Evolutionary conservation across 2,888 invertebrate genomes (phyloP).

Genomic region (Anoplius nigerrimus): DNA sequence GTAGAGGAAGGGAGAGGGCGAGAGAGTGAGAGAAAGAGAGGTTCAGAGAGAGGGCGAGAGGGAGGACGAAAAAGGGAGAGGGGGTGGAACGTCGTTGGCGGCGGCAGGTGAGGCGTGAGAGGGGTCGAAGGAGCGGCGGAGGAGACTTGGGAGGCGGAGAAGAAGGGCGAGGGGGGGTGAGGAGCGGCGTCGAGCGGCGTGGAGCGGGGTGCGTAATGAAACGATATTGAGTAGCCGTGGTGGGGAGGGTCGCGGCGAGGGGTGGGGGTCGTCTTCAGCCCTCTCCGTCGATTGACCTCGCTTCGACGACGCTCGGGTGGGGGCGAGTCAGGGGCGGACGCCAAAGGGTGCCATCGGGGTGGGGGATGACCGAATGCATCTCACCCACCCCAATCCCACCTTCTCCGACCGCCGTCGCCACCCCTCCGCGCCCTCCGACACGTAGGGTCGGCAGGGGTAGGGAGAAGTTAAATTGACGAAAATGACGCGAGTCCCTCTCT

Average conservation of each 20-base stretch:
- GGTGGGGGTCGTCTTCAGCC: slow-evolving; percentile 63
- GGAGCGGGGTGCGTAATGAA: slow-evolving; percentile 71
- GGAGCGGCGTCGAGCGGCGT: slow-evolving; percentile 40
- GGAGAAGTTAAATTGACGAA: slow-evolving; percentile 26
- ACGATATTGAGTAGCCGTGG: slow-evolving; percentile 71
- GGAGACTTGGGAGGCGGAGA: slow-evolving; percentile 19
- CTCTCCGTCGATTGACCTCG: slow-evolving; percentile 73
- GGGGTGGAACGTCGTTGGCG: slow-evolving; percentile 33
- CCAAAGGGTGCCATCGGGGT: slow-evolving; percentile 31
- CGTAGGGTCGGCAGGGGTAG: not conserved
- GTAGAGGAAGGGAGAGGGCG: slow-evolving; percentile 9
- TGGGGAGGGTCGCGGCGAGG: slow-evolving; percentile 51
- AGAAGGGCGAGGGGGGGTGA: slow-evolving; percentile 17
- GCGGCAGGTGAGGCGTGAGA: slow-evolving; percentile 36
- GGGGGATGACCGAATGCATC: slow-evolving; percentile 20
- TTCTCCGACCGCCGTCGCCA: not conserved
- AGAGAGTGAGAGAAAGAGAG: slow-evolving; percentile 49
- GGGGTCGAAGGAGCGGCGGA: slow-evolving; percentile 28
- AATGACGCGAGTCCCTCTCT: slow-evolving; percentile 9
- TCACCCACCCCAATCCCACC: too few species aligned
- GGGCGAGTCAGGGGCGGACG: slow-evolving; percentile 48
- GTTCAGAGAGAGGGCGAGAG: slow-evolving; percentile 24
- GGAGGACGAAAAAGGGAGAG: slow-evolving; percentile 27
- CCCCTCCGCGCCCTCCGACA: not conserved
- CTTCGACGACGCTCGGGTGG: slow-evolving; percentile 63